A percentile compares a stretch with the other conserved stretches of the same genome.
Conservation (phyloP, 2,888 invertebrate genomes). For the Tenthredo scrophulariae region DNA sequence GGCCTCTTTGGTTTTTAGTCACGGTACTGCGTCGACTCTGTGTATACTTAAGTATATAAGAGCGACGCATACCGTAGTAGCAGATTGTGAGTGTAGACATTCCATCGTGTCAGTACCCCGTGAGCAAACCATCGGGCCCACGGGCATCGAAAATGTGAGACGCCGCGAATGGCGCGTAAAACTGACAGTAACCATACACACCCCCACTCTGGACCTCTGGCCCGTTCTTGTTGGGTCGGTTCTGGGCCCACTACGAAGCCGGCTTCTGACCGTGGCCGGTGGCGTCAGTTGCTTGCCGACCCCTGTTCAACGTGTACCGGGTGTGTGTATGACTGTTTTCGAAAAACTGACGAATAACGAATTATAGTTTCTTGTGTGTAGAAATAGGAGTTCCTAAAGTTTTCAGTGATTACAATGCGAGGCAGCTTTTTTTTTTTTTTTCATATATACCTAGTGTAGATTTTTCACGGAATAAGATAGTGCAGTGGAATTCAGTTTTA, state of each 20-base stretch:
- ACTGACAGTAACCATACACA: constrained; percentile 52
- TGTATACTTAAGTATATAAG: constrained; percentile 18
- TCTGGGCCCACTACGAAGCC: constrained; percentile 44
- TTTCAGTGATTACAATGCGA: neutral
- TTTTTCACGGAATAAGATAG: neutral
- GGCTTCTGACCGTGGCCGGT: constrained; percentile 39
- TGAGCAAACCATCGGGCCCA: constrained; percentile 45
- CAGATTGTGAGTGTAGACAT: constrained; percentile 56
- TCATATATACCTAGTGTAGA: no score
- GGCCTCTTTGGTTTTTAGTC: neutral
- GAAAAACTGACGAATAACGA: neutral
- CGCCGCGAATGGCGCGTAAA: constrained; percentile 50
- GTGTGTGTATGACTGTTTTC: neutral
- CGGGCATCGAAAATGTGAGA: constrained; percentile 46
- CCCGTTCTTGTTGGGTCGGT: constrained; percentile 37
- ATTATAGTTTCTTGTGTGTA: neutral
- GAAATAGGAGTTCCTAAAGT: neutral
- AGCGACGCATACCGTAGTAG: constrained; percentile 50
- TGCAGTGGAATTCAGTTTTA: constrained; percentile 24
- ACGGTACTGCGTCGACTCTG: constrained; percentile 24
- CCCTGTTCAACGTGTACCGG: constrained; percentile 18
- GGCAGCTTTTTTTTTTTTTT: neutral
- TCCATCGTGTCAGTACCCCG: constrained; percentile 62
- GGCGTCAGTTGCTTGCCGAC: constrained; percentile 50
- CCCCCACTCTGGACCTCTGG: constrained; percentile 43